Evolutionary conservation across 2,888 invertebrate species (phyloP).

Genomic region (Drosophila rubida): DNA sequence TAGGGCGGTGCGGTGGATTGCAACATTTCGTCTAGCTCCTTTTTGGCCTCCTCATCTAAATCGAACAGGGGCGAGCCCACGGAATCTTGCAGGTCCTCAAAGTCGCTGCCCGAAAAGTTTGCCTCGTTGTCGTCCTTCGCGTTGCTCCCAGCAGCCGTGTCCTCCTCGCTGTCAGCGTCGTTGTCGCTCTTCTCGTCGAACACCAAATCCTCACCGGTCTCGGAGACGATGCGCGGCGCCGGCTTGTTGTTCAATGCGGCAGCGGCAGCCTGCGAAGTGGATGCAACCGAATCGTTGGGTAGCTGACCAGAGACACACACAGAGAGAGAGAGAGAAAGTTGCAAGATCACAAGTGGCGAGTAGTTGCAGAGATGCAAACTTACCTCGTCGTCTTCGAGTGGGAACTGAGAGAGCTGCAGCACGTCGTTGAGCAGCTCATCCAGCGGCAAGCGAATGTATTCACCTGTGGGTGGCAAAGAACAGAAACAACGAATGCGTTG

Average conservation of each 20-base stretch:
- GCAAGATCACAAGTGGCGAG: background rate
- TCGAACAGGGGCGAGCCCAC: slow-evolving; percentile 84
- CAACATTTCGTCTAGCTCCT: slow-evolving; percentile 84
- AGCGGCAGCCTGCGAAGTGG: slow-evolving; percentile 80
- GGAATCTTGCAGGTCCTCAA: slow-evolving; percentile 77
- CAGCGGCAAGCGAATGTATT: slow-evolving; percentile 84
- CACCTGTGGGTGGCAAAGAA: slow-evolving; percentile 73
- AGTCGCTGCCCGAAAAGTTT: slow-evolving; percentile 51
- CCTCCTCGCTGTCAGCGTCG: slow-evolving; percentile 6
- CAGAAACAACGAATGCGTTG: background rate
- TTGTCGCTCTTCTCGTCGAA: slow-evolving; percentile 12
- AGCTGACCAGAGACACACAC: slow-evolving; percentile 32
- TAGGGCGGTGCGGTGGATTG: slow-evolving; percentile 84
- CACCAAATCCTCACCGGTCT: slow-evolving; percentile 63
- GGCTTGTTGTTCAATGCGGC: slow-evolving; percentile 53
- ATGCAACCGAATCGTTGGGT: slow-evolving; percentile 73
- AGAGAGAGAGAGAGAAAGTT: slow-evolving; percentile 12
- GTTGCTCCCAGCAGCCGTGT: background rate
- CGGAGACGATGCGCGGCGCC: slow-evolving; percentile 43
- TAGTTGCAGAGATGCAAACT: slow-evolving; percentile 8
- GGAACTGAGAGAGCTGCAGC: slow-evolving; percentile 82
- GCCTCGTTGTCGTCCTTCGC: slow-evolving; percentile 39
- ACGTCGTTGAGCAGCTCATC: slow-evolving; percentile 85
- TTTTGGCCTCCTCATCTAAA: slow-evolving; percentile 84
- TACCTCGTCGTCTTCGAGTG: slow-evolving; percentile 79